A percentile compares a stretch with the other conserved stretches of the same genome.
phyloP scores from a whole-genome alignment of 2,113 vertebrate species.

The Trichomycterus rosablanca region DNA sequence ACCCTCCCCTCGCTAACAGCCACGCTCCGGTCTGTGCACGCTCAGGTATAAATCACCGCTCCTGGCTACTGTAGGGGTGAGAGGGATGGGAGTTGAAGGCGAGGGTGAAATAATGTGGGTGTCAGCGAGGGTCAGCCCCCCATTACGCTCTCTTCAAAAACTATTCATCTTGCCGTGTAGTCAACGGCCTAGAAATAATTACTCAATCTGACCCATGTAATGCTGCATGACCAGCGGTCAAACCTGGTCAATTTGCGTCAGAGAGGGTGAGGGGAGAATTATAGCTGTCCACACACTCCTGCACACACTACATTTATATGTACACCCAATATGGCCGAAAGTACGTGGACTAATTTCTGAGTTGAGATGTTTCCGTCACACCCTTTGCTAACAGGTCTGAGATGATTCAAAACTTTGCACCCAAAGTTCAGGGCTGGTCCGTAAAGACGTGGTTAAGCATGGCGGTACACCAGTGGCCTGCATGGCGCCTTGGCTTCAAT shows the following conservation, averaged over 20 bases:
- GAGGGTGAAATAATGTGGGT: constrained; percentile 88
- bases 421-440: too few species aligned
- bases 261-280: constrained; percentile 43
- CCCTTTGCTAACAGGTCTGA: too few species aligned
- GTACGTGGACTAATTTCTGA: too few species aligned
- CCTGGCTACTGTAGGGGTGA: constrained; percentile 80
- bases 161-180: constrained; percentile 88
- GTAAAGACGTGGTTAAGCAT: too few species aligned
- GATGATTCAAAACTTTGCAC: too few species aligned
- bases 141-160: constrained; percentile 88
- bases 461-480: too few species aligned
- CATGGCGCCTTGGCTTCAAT: too few species aligned
- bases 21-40: constrained; percentile 52
- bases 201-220: constrained; percentile 80
- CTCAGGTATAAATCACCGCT: constrained; percentile 80
- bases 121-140: constrained; percentile 83
- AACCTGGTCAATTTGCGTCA: constrained; percentile 70
- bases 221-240: constrained; percentile 74
- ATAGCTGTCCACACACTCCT: constrained; percentile 39
- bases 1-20: constrained; percentile 61
- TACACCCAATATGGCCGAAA: too few species aligned
- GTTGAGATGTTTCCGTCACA: too few species aligned
- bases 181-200: constrained; percentile 85
- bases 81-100: constrained; percentile 79
- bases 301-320: constrained; percentile 14